Evolutionary conservation across 2,888 invertebrate genomes (phyloP), one percentile per base, ranked within the genome.

Genomic region (Oscheius sp.): DNA sequence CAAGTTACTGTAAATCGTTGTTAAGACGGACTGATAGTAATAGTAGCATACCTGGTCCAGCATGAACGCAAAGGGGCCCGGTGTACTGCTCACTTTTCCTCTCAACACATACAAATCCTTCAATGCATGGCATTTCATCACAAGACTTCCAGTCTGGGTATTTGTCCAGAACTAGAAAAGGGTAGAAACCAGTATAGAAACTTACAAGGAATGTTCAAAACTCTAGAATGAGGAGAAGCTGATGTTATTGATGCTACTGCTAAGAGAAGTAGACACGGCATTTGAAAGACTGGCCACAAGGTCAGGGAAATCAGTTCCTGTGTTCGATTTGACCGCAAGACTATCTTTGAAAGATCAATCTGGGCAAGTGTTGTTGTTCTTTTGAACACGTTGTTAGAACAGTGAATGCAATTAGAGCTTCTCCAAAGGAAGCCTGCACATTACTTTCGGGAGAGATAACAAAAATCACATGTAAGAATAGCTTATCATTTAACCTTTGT

Each of bases 71-170:
- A 2, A 53, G 33, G 21, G 55, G 53, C 5, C 53, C 53, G 5
- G 50, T 32, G 66, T 66, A 66, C 7, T 37, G 29, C 33, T 29
- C n/a, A 11, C 21, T 37, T 10, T 42, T 53, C 9, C 35, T 33
- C n/a, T 55, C 55, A 1, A 55, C 37, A 35, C 68, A 68, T 13
- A 68, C 68, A 35, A 35, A 68, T 4, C 68, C 68, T 13, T 68
- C 55, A 55, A 37, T 53, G 29, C 68, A 68, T 10, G 37, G 37
- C 68, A 68, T 68, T 35, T 13, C 37, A 9, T 32, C 37, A 29
- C 68, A 68, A 2, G 42, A 47, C 37, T 63, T 63, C 63, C 63
- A 63, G 2, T 58, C 58, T 3, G 21, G 21, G 5, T 29, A 32
- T 5, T 58, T 33, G 11, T 29, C 32, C n/a, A 58, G 32, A 11